A percentile compares a stretch with the other conserved stretches of the same genome.
Conservation (phyloP, 2,888 invertebrate species). For the Mellilla xanthometata region DNA sequence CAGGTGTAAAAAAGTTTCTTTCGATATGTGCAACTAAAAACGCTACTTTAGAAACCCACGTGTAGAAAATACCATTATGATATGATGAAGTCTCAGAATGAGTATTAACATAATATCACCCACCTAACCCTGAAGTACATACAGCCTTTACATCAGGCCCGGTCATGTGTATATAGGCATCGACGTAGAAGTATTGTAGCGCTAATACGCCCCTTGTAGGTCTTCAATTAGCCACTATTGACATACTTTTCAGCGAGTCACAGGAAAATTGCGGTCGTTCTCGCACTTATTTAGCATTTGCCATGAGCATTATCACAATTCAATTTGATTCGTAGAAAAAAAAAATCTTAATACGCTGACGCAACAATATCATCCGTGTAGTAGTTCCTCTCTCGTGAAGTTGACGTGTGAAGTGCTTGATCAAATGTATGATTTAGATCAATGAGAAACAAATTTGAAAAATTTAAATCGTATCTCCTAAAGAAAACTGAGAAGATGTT, state of each 20-base stretch:
- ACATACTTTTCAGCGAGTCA: slow-evolving; percentile 56
- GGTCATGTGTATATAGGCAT: slow-evolving; percentile 9
- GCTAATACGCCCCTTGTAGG: slow-evolving; percentile 60
- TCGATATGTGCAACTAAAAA: too few relatives aligned
- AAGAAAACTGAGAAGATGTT: slow-evolving; percentile 83
- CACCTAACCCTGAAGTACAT: too few relatives aligned
- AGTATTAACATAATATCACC: too few relatives aligned
- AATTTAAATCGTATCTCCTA: slow-evolving; percentile 42
- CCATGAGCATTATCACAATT: slow-evolving; percentile 12
- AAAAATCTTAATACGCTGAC: background rate
- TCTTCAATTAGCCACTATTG: slow-evolving; percentile 72
- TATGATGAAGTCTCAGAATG: too few relatives aligned
- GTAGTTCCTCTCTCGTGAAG: too few relatives aligned
- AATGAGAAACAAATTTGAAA: slow-evolving; percentile 49
- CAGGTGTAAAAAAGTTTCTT: too few relatives aligned
- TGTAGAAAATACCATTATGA: too few relatives aligned
- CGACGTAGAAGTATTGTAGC: slow-evolving; percentile 41
- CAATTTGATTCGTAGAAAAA: background rate
- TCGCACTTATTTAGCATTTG: slow-evolving; percentile 31
- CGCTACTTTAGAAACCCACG: too few relatives aligned
- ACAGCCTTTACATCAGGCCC: slow-evolving; percentile 19
- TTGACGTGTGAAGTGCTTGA: too few relatives aligned
- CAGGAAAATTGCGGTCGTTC: slow-evolving; percentile 37
- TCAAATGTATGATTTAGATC: too few relatives aligned
- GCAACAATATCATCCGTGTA: background rate